Evolutionary conservation across 2,113 vertebrate species (phyloP), one percentile per base, ranked within the genome.

Genomic region (Equus quagga): DNA sequence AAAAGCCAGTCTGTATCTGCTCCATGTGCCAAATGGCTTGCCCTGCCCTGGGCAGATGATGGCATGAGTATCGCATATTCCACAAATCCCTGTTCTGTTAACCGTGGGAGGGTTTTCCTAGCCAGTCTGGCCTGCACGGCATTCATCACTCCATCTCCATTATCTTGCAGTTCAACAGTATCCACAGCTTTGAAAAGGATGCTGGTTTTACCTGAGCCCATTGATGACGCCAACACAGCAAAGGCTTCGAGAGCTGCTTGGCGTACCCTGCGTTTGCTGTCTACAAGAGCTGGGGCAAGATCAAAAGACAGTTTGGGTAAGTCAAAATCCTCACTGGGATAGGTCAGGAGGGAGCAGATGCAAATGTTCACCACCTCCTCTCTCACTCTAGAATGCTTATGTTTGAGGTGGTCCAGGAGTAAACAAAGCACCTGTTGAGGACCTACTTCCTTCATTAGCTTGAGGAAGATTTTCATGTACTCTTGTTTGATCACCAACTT

Each of bases 1-100:
- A 99, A 85, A 70, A 99, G 98, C 99, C 99, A 99, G 84, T 99
- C 99, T 62, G 99, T 98, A 89, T 99, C 99, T 0, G 99, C 99
- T 21, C 99, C 99, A 0, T 94, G 98, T 18, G 92, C 86, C 67
- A 99, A 98, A 26, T 97, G 96, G 6, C 96, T 96, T 1, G 85
- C 98, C 58, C 96, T 97, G 56, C 98, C 95, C 19, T 97, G 98
- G 6, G 98, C 98, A 3, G 99, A 98, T 26, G 99, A 98, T 0
- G 99, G 99, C 94, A 99, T 94, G 7, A 99, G 98, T 85, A 99
- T 75, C 0, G 99, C 99, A 4, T 99, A 99, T 94, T 99, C 99
- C 46, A 99, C 99, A 78, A 98, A 98, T 1, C 99, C 99, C 6
- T 99, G 98, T 0, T 99, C 96, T 11, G 98, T 98, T 1, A 99